phyloP scores from a whole-genome alignment of 2,888 invertebrate genomes.

The Tanytarsus gracilentus region DNA sequence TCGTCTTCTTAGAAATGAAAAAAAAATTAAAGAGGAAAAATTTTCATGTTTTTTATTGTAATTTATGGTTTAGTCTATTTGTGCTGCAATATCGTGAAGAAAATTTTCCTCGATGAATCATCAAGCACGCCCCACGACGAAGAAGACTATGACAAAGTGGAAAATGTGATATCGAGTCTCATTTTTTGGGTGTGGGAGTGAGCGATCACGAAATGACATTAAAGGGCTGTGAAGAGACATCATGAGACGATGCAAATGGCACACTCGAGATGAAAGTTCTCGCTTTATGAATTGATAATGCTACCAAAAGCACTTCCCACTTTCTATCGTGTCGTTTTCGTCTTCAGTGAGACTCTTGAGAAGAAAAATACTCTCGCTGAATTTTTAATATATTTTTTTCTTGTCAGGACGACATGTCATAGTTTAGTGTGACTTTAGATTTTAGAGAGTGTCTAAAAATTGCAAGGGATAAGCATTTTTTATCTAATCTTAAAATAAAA shows the following conservation, averaged over 20 bases:
- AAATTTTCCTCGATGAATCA: neutral
- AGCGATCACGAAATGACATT: neutral
- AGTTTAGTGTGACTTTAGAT: too few relatives aligned
- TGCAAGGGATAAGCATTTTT: too few relatives aligned
- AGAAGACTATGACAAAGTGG: neutral
- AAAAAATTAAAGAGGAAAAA: constrained; percentile 1
- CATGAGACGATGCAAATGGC: neutral
- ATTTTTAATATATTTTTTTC: too few relatives aligned
- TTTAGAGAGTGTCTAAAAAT: too few relatives aligned
- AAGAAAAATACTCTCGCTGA: too few relatives aligned
- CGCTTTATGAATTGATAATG: constrained; percentile 5
- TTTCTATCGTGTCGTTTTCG: too few relatives aligned
- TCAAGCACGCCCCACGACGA: neutral
- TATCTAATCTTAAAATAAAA: too few relatives aligned
- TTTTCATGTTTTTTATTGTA: constrained; percentile 5
- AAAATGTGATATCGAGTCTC: neutral
- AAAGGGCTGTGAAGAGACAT: too few relatives aligned
- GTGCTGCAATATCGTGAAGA: neutral
- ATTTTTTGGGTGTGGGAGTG: neutral
- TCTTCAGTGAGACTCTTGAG: too few relatives aligned
- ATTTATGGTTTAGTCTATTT: constrained; percentile 23
- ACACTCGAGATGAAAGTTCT: neutral
- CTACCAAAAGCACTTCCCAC: neutral
- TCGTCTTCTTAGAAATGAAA: constrained; percentile 10
- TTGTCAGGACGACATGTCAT: too few relatives aligned